phyloP scores from a whole-genome alignment of 2,888 invertebrate species.

The Ophion costatus region DNA sequence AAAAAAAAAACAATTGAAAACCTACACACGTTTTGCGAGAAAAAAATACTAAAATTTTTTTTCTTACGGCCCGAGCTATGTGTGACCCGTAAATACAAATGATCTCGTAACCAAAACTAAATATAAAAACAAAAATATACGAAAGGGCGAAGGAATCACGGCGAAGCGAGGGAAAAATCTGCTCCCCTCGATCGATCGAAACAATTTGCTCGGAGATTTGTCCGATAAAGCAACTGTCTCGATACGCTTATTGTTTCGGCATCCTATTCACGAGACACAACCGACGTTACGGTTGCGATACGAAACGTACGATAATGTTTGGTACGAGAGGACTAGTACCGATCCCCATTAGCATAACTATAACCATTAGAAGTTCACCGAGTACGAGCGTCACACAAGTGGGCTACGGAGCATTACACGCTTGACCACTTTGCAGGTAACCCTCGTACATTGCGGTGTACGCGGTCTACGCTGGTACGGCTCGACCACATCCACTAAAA shows the following conservation, averaged over 20 bases:
- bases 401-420: conserved; percentile 68
- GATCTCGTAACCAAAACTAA: neutral
- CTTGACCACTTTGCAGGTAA: conserved; percentile 71
- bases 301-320: conserved; percentile 56
- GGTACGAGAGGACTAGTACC: conserved; percentile 37
- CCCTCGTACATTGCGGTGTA: conserved; percentile 71
- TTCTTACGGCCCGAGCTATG: too few species aligned
- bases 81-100: neutral
- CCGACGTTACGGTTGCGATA: conserved; percentile 46
- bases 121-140: neutral
- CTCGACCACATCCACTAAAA: conserved; percentile 72
- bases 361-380: conserved; percentile 69
- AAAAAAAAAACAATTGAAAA: too few species aligned
- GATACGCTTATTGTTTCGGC: conserved; percentile 41
- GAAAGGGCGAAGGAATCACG: too few species aligned
- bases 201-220: neutral
- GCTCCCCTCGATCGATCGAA: neutral
- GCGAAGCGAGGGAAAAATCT: neutral
- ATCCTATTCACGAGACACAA: conserved; percentile 31
- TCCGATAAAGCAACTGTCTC: neutral
- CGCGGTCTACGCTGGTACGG: conserved; percentile 67
- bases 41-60: too few species aligned
- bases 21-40: too few species aligned
- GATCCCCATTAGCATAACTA: conserved; percentile 67
- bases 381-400: conserved; percentile 64